phyloP scores from a whole-genome alignment of 2,113 vertebrate genomes.

The Xiphophorus maculatus region DNA sequence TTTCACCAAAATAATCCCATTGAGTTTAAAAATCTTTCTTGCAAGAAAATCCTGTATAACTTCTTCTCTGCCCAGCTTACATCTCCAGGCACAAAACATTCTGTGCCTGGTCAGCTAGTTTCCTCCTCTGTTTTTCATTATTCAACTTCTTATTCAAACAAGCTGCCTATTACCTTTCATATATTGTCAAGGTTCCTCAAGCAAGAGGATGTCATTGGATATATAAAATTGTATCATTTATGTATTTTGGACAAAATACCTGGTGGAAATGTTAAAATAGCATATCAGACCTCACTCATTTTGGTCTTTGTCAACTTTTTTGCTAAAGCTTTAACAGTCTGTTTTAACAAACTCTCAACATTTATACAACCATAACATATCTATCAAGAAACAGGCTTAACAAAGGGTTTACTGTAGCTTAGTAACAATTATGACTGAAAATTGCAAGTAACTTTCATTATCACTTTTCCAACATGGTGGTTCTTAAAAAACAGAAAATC shows the following conservation, averaged over 20 bases:
- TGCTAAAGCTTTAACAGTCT: background rate
- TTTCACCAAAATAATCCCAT: too few relatives aligned
- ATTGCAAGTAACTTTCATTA: background rate
- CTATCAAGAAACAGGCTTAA: background rate
- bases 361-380: background rate
- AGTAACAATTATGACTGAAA: too few relatives aligned
- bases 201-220: background rate
- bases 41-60: too few relatives aligned
- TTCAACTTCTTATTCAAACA: background rate
- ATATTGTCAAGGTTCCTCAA: background rate
- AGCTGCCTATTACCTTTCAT: background rate
- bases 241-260: background rate
- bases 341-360: background rate
- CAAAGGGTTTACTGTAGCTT: background rate
- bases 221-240: background rate
- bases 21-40: too few relatives aligned
- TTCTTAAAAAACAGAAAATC: conserved; percentile 4
- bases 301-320: too few relatives aligned
- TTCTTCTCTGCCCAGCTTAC: too few relatives aligned
- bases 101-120: too few relatives aligned
- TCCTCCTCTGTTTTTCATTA: background rate
- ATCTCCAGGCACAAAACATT: too few relatives aligned
- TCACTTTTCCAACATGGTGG: background rate
- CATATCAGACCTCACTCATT: background rate
- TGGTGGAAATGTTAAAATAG: background rate